Evolutionary conservation across 2,888 invertebrate species (phyloP).

Genomic region (Ophion obscuratus): DNA sequence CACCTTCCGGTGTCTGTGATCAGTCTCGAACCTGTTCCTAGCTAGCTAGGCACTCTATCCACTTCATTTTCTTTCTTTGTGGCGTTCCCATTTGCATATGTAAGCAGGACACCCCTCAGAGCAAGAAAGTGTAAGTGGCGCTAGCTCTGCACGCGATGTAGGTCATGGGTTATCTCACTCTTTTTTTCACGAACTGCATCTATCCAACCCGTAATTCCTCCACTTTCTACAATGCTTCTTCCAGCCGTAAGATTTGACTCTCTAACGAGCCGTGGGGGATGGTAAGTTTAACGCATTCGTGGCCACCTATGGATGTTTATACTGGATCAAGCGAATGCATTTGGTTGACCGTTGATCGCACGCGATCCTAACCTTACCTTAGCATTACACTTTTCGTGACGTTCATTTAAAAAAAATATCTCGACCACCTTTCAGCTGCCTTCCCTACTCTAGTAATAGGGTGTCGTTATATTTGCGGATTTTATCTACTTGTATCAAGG

Average conservation of each 20-base stretch:
- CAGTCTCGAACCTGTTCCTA: conserved; percentile 46
- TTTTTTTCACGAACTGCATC: not conserved
- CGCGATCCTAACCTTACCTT: conserved; percentile 8
- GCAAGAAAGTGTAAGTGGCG: conserved; percentile 59
- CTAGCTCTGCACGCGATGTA: conserved; percentile 39
- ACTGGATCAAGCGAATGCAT: conserved; percentile 4
- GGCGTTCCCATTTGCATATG: conserved; percentile 42
- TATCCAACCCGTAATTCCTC: conserved; percentile 3
- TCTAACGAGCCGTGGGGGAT: conserved; percentile 50
- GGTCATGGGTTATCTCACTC: not conserved
- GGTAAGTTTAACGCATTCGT: conserved; percentile 59
- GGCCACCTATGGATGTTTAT: conserved; percentile 15
- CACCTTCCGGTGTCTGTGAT: conserved; percentile 56
- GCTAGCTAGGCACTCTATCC: conserved; percentile 19
- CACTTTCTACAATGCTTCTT: conserved; percentile 45
- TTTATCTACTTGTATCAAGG: conserved; percentile 35
- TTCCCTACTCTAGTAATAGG: not conserved
- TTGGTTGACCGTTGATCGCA: conserved; percentile 12
- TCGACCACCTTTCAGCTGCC: not conserved
- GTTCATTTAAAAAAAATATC: conserved; percentile 10
- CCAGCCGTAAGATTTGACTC: conserved; percentile 27
- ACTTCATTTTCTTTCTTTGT: conserved; percentile 1
- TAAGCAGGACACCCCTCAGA: conserved; percentile 55
- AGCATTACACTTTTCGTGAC: conserved; percentile 25
- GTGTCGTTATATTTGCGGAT: not conserved